Base-by-base conservation (phyloP, 2,113 vertebrate genomes). In the Pandion haliaetus region DNA sequence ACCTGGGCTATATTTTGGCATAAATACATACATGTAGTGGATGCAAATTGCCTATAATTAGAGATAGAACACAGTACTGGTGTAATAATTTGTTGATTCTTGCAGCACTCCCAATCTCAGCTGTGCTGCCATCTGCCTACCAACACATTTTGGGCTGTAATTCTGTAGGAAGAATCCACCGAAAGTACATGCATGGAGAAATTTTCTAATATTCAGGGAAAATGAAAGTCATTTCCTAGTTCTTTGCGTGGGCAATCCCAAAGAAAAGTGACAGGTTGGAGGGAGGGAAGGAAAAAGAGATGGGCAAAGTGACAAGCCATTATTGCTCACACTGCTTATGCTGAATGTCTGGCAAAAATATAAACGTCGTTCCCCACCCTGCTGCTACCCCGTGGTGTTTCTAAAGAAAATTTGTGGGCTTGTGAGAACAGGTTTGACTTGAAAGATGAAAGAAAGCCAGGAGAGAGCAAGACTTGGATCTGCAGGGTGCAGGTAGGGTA, bases 21-120 rank as follows among this genome's bases (percentile, higher is more conserved):
- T 10, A 49, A 32, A 9, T 4, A 13, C 10, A 44, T 14, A 7
- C 18, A 6, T 7, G 20, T 5, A 62, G 59, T 0, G 6, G 55
- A 47, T 92, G 79, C 58, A 88, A 95, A 76, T 69, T 83, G 72
- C 83, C 87, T 92, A 5, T 90, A 82, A 90, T 76, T 78, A 93
- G 82, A 47, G 45, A 34, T 4, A 34, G 83, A 72, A 18, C 63
- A 10, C 21, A 17, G 65, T 26, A 16, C 26, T 44, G 50, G 42
- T 20, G 31, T 54, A 62, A 83, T 7, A 34, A 47, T 45, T 69
- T 86, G 71, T 90, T 73, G 83, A 58, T 78, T 62, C 71, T 54
- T 86, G 63, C 1, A 4, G 78, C 38, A 0, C 18, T 91, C 80
- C 54, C 29, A 26, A 9, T 29, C 65, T 82, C 42, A 28, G 70